Evolutionary conservation across 37 sponge, comb jelly and placozoan species (phyloP), one percentile per base, ranked within the genome.

Genomic region (Crambe crambe): DNA sequence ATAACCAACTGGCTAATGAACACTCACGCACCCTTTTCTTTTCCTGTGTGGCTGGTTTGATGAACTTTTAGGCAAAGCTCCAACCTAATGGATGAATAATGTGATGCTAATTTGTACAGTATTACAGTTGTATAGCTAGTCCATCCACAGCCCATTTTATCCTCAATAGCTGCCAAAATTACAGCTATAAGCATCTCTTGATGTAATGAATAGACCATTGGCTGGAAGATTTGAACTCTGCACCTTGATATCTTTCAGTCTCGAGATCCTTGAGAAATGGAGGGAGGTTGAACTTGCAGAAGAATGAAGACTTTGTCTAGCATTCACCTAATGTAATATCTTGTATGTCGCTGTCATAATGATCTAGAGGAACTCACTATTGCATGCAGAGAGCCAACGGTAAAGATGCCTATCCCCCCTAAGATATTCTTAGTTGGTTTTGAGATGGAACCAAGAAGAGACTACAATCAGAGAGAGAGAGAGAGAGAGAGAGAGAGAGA

Each of bases 341-440:
- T 15, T 9, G 21, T 23, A n/a, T 68, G 69, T 36, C 25, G 30
- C 3, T 32, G 30, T 68, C 20, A 20, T 32, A 63, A 63, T 63
- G 64, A n/a, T 9, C 64, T 18, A 54, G 56, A 10, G 10, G 56
- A 54, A 72, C 83, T 64, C 34, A 88, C 89, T 34, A 78, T 63
- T 1, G 89, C 89, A 88, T 82, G 78, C 22, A 88, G 74, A 58
- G 89, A 82, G 30, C 83, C 51, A 41, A 78, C 89, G 26, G 89
- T 82, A 68, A 88, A 88, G 17, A 73, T 71, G 15, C 89, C 89
- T 8, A 88, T 51, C 42, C 67, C 77, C 8, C 73, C 76, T 30
- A 82, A 62, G 36, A 36, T 43, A 3, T 42, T 15, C 29, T 88
- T 82, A 1, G 83, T 88, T 35, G 83, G 64, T 31, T 82, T 88